Evolutionary conservation across 2,113 vertebrate genomes (phyloP).

Genomic region (Antigone vipio): DNA sequence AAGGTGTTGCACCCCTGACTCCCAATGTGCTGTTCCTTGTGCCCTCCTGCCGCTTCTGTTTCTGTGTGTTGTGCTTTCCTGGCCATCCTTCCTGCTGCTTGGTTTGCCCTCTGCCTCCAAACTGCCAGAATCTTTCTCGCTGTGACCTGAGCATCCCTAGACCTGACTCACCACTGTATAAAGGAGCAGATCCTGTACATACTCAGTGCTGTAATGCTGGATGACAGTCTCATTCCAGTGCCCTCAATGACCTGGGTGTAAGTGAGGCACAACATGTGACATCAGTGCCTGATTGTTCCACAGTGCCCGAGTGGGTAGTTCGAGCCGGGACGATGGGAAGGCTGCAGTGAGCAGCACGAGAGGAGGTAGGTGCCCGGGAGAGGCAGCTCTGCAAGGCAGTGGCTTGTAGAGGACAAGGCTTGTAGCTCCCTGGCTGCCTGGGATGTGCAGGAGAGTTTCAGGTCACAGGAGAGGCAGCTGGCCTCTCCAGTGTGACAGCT

Average conservation of each 20-base stretch:
- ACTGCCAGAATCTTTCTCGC: background rate
- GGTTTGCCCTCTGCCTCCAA: background rate
- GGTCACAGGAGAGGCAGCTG: background rate
- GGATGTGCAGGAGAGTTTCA: background rate
- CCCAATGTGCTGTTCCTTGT: background rate
- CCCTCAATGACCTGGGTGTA: background rate
- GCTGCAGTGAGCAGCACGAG: background rate
- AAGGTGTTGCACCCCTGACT: background rate
- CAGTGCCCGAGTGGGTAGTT: rapidly evolving
- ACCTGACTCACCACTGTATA: background rate
- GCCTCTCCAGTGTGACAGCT: background rate
- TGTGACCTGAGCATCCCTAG: background rate
- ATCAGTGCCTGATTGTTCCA: background rate
- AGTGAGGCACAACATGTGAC: background rate
- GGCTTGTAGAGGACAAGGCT: background rate
- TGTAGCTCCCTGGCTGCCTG: background rate
- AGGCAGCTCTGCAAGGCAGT: background rate
- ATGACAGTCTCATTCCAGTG: background rate
- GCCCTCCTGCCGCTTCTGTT: background rate
- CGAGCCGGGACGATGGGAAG: too few species aligned
- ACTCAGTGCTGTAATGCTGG: background rate
- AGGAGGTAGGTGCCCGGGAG: background rate
- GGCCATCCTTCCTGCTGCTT: background rate
- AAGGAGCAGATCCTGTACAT: background rate
- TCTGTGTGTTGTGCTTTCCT: background rate